These are phyloP conservation scores for Pelusios castaneus DNA, from an alignment of 2,113 vertebrate genomes.

Conservation along the genomic window DNA sequence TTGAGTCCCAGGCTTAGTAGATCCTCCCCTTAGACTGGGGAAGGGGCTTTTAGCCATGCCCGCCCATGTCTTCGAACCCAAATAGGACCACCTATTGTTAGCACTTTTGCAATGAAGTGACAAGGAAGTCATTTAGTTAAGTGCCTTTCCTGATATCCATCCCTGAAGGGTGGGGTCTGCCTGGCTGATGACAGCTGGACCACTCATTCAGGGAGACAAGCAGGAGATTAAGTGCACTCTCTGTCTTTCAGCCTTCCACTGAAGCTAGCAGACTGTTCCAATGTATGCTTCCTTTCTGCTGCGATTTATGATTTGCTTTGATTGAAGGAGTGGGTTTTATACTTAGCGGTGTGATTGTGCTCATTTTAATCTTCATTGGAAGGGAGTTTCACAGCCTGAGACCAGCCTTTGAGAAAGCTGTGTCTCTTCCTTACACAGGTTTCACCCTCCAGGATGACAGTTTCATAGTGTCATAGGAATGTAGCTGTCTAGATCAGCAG, in stretches of 20 bases:
- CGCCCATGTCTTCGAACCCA: too few species aligned
- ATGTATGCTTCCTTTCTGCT: background rate
- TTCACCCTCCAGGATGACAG: background rate
- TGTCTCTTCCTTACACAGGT: background rate
- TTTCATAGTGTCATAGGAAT: rapidly evolving
- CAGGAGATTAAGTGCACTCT: background rate
- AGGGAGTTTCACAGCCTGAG: background rate
- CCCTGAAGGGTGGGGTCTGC: background rate
- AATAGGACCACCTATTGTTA: too few species aligned
- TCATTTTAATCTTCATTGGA: background rate
- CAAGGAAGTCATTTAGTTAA: background rate
- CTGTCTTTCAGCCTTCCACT: background rate
- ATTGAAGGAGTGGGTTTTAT: background rate
- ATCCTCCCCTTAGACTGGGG: too few species aligned
- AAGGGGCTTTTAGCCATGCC: too few species aligned
- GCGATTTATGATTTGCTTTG: background rate
- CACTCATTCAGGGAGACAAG: background rate
- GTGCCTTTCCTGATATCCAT: background rate
- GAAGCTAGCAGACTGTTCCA: background rate
- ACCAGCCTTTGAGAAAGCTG: rapidly evolving
- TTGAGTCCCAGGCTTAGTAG: too few species aligned
- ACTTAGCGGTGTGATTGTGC: background rate
- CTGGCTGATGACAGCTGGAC: background rate
- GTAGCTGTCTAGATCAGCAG: background rate
- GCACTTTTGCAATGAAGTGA: background rate